phyloP scores from a whole-genome alignment of 2,797 vertebrate species.

The Oryzias sinensis region DNA sequence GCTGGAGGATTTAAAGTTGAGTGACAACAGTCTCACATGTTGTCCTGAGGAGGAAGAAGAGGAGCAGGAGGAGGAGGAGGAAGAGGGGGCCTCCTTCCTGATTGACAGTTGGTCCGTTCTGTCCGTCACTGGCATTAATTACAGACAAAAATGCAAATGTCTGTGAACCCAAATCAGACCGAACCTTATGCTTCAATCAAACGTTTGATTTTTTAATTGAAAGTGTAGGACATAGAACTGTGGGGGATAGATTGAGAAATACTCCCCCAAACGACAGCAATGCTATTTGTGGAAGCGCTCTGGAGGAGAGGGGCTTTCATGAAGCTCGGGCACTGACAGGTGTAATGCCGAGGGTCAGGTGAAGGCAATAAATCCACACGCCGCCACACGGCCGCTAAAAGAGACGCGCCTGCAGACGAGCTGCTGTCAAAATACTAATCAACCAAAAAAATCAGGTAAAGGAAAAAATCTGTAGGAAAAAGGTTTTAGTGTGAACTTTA shows the following conservation, averaged over 20 bases:
- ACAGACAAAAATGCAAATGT: no score
- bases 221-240: conserved; percentile 1
- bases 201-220: no score
- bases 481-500: no score
- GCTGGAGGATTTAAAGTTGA: conserved; percentile 48
- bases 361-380: background rate
- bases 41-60: conserved; percentile 37
- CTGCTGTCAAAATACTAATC: conserved; percentile 25
- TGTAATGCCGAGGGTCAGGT: background rate
- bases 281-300: conserved; percentile 45
- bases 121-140: no score
- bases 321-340: conserved; percentile 20
- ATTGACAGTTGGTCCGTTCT: conserved; percentile 41
- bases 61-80: conserved; percentile 4
- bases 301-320: background rate
- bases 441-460: background rate
- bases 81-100: conserved; percentile 24
- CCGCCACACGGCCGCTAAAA: background rate
- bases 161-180: no score
- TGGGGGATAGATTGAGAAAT: conserved; percentile 30
- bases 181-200: no score
- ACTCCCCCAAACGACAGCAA: conserved; percentile 17
- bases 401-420: conserved; percentile 18
- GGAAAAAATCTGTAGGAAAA: no score
- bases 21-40: conserved; percentile 54